Base-by-base conservation (phyloP, 2,888 invertebrate genomes). In the Cremastinae sp. region DNA sequence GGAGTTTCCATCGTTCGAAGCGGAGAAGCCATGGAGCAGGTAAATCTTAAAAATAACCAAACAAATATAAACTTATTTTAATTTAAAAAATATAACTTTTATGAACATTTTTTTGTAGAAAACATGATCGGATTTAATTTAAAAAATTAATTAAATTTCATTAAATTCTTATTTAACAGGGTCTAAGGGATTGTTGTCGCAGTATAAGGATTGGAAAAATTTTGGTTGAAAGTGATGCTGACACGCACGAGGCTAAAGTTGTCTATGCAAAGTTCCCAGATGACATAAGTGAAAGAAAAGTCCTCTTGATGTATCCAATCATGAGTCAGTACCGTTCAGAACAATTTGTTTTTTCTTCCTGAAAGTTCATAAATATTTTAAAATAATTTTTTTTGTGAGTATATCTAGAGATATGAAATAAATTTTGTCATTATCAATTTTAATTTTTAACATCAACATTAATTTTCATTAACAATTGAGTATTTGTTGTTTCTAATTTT, bases 161-260 rank as follows among this genome's bases (percentile, higher is more conserved):
- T 56, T 75, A 58, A 7, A 66, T 66, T 74, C 74, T 75, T 66
- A 87, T 90, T 18, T 3, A 28, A 28, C 83, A 93, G 93, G 97
- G 97, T 3, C 91, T 97, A 51, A 91, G 99, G 43, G 99, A 99
- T 89, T 99, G 99, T 90, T 99, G 99, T 90, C 94, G 99, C 2
- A 98, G 98, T 5, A 99, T 99, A 85, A 93, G 99, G 72, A 99
- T 99, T 80, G 99, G 99, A 35, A 99, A 99, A 91, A 99, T 99
- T 86, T 91, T 99, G 49, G 97, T 99, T 0, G 98, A 98, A 90
- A 97, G 97, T 78, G 98, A 98, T 91, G 95, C 95, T 8, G 98
- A 98, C 85, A 98, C 98, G 0, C 98, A 98, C 84, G 98, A 97
- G 88, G 98, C 99, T 0, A 94, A 95, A 87, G 98, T 99, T 0